A percentile compares a stretch with the other conserved stretches of the same genome.
Evolutionary conservation across 30 jellyfish, hydroid and myxozoan species (phyloP).

Genomic region (Nemopilema nomurai): DNA sequence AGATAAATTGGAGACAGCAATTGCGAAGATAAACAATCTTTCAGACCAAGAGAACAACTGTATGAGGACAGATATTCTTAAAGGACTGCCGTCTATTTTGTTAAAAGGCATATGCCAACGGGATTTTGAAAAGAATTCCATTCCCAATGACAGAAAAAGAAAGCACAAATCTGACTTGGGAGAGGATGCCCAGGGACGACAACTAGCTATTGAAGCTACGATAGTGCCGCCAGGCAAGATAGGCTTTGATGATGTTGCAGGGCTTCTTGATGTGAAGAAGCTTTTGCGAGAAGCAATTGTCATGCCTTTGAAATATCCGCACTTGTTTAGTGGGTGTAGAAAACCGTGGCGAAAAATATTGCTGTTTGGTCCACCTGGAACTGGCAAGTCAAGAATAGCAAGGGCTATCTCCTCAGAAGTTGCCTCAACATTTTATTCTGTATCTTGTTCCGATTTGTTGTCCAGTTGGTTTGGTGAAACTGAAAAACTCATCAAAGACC

Average conservation of each 20-base stretch:
- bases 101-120: background rate
- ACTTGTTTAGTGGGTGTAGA: conserved; percentile 75
- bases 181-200: conserved; percentile 49
- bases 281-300: conserved; percentile 91
- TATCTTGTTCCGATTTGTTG: conserved; percentile 86
- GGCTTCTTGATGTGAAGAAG: conserved; percentile 80
- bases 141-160: background rate
- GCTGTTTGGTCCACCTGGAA: conserved; percentile 97
- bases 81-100: background rate
- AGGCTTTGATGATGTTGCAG: conserved; percentile 86
- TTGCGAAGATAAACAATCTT: background rate
- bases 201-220: conserved; percentile 73
- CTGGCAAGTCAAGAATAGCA: conserved; percentile 95
- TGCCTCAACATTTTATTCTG: conserved; percentile 91
- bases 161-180: conserved; percentile 22
- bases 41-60: conserved; percentile 11
- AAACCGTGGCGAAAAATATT: conserved; percentile 94
- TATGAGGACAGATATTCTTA: conserved; percentile 1
- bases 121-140: background rate
- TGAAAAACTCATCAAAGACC: conserved; percentile 91
- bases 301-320: conserved; percentile 92
- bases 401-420: conserved; percentile 94
- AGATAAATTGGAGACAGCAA: conserved; percentile 12
- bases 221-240: conserved; percentile 77
- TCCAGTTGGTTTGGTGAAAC: conserved; percentile 99